Percentiles rank a stretch among this genome's conserved stretches.
Evolutionary conservation across 2,113 vertebrate species (phyloP).

Genomic region (Conger conger): DNA sequence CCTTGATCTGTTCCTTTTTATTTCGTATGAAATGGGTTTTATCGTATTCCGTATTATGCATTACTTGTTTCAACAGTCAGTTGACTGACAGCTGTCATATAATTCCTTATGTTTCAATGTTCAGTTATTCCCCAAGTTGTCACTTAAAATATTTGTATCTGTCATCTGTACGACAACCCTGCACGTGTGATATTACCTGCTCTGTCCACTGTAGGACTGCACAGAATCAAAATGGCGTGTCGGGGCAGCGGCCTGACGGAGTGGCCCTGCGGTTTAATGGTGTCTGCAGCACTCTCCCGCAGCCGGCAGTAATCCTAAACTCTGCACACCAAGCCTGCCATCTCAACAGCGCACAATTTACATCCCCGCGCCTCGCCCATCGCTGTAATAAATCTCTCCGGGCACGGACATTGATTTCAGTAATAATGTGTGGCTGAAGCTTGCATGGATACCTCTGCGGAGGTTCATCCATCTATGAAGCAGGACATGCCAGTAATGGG

Average conservation of each 20-base stretch:
- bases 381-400: constrained; percentile 58
- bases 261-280: background rate
- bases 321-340: background rate
- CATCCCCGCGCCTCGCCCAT: background rate
- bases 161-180: no score
- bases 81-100: background rate
- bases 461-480: constrained; percentile 77
- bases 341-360: constrained; percentile 31
- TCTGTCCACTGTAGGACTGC: background rate
- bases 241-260: background rate
- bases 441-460: constrained; percentile 45
- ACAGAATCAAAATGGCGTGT: background rate
- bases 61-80: background rate
- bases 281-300: no score
- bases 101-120: background rate
- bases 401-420: constrained; percentile 68
- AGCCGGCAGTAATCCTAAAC: background rate
- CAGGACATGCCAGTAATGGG: constrained; percentile 78
- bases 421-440: constrained; percentile 59
- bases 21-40: no score
- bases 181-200: no score
- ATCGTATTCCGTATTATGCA: no score
- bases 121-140: no score
- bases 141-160: no score
- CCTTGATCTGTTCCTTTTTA: no score